Evolutionary conservation across 1,140 invertebrate species (phyloP).

Genomic region (Adelges cooleyi): DNA sequence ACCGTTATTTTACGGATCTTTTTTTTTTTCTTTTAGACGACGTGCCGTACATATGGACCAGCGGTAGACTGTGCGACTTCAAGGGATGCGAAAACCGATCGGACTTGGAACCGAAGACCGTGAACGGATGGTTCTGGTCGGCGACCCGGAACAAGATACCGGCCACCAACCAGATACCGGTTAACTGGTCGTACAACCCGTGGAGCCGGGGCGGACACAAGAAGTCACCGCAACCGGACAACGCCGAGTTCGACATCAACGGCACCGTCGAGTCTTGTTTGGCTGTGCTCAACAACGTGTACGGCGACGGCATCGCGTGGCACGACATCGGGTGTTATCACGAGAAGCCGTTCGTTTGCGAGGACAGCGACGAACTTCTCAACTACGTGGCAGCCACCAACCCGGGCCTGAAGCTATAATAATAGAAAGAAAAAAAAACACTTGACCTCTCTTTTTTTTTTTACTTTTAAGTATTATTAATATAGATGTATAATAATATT

Average conservation of each 20-base stretch:
- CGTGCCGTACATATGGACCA: conserved; percentile 86
- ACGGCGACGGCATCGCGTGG: conserved; percentile 82
- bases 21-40: conserved; percentile 48
- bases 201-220: conserved; percentile 84
- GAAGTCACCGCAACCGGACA: conserved; percentile 74
- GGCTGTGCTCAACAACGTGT: conserved; percentile 77
- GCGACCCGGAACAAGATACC: conserved; percentile 76
- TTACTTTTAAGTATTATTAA: no score
- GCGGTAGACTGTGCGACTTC: conserved; percentile 81
- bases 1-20: neutral
- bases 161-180: conserved; percentile 60
- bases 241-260: conserved; percentile 84
- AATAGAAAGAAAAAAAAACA: no score
- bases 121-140: conserved; percentile 89
- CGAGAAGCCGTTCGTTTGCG: conserved; percentile 79
- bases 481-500: no score
- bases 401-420: no score
- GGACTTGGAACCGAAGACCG: conserved; percentile 71
- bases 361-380: conserved; percentile 74
- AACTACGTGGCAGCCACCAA: conserved; percentile 71
- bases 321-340: conserved; percentile 88
- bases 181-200: conserved; percentile 63
- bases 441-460: no score
- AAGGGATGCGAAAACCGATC: conserved; percentile 75
- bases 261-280: conserved; percentile 74